phyloP scores from a whole-genome alignment of 2,888 invertebrate genomes.

The Rhogogaster chlorosoma region DNA sequence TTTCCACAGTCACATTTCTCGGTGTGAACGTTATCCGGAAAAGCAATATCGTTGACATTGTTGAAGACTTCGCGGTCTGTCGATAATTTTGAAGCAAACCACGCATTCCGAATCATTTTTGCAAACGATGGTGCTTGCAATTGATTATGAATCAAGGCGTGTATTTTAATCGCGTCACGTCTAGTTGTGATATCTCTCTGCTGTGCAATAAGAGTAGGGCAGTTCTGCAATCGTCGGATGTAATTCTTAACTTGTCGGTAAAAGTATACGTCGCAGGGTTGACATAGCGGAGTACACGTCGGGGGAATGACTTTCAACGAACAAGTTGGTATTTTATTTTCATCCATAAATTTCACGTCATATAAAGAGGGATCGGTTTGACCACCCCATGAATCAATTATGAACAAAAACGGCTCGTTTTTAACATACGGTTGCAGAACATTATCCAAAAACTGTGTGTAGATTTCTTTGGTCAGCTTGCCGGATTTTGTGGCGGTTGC shows the following conservation, averaged over 20 bases:
- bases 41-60: too few relatives aligned
- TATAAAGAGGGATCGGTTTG: not conserved
- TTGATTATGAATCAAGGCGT: too few relatives aligned
- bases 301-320: slow-evolving; percentile 55
- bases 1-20: too few relatives aligned
- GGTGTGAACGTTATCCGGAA: too few relatives aligned
- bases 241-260: slow-evolving; percentile 58
- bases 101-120: too few relatives aligned
- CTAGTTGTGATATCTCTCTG: slow-evolving; percentile 49
- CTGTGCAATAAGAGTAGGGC: slow-evolving; percentile 50
- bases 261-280: slow-evolving; percentile 61
- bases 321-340: slow-evolving; percentile 15
- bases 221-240: slow-evolving; percentile 55
- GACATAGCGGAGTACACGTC: slow-evolving; percentile 59
- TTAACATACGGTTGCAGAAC: not conserved
- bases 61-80: too few relatives aligned
- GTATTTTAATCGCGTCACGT: too few relatives aligned
- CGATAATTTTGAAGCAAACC: too few relatives aligned
- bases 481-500: not conserved
- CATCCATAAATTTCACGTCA: slow-evolving; percentile 16
- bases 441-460: not conserved
- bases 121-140: too few relatives aligned
- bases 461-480: not conserved
- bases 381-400: not conserved
- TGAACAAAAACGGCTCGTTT: not conserved